Percentiles rank a stretch among this genome's conserved stretches.
These are phyloP conservation scores for Erethizon dorsatum DNA, from an alignment of 2,797 vertebrate species.

Conservation along the genomic window DNA sequence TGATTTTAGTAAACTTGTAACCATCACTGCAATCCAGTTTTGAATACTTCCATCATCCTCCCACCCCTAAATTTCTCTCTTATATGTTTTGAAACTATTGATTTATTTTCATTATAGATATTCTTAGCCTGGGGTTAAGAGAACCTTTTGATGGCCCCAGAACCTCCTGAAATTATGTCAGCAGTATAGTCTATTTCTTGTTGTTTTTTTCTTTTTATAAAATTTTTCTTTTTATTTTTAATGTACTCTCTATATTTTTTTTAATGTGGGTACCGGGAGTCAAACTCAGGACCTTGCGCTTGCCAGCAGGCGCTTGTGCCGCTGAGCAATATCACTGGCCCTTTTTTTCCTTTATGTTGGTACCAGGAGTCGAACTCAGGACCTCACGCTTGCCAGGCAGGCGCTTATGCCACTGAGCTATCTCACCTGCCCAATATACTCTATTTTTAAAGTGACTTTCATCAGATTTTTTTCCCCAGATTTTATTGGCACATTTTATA, in stretches of 20 bases:
- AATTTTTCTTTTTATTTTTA: not conserved
- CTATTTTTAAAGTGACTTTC: not conserved
- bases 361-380: too few species aligned
- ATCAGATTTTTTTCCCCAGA: too few species aligned
- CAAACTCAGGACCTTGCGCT: too few species aligned
- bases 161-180: not conserved
- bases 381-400: too few species aligned
- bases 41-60: not conserved
- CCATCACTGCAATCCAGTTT: not conserved
- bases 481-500: too few species aligned
- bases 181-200: not conserved
- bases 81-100: slow-evolving; percentile 26
- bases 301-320: too few species aligned
- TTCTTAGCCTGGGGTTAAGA: not conserved
- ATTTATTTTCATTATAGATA: slow-evolving; percentile 4
- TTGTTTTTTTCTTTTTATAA: not conserved
- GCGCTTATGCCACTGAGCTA: too few species aligned
- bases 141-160: not conserved
- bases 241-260: too few species aligned
- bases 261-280: too few species aligned
- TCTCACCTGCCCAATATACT: too few species aligned
- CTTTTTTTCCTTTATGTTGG: too few species aligned
- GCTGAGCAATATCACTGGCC: too few species aligned
- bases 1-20: not conserved
- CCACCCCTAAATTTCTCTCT: not conserved